These are phyloP conservation scores for Apogon talboti DNA, from an alignment of 2,797 vertebrate species.

Conservation along the genomic window DNA sequence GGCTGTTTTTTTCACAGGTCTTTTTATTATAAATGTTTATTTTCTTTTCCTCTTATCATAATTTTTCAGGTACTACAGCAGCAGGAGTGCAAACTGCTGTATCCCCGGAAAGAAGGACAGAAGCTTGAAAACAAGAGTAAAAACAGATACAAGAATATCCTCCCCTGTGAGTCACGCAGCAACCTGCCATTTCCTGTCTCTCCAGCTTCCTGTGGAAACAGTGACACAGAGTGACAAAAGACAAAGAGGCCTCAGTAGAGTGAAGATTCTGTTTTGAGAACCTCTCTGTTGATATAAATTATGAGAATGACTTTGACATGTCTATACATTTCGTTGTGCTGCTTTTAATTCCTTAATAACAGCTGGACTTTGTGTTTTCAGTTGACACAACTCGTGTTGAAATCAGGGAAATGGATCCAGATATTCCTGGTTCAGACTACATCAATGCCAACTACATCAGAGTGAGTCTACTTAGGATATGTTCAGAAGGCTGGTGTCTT, in stretches of 20 bases:
- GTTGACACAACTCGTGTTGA: slow-evolving; percentile 89
- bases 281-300: slow-evolving; percentile 9
- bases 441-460: slow-evolving; percentile 93
- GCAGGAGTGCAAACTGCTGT: slow-evolving; percentile 91
- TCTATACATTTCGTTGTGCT: slow-evolving; percentile 4
- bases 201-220: slow-evolving; percentile 80
- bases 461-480: slow-evolving; percentile 71
- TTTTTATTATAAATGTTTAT: background rate
- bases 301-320: background rate
- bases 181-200: slow-evolving; percentile 72
- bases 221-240: slow-evolving; percentile 60
- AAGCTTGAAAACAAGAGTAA: slow-evolving; percentile 90
- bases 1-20: too few species aligned
- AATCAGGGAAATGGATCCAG: slow-evolving; percentile 82
- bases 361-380: slow-evolving; percentile 61
- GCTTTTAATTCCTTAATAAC: background rate
- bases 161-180: slow-evolving; percentile 87
- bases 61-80: slow-evolving; percentile 88
- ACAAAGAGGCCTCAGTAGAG: slow-evolving; percentile 37
- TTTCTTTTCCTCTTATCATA: background rate
- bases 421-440: slow-evolving; percentile 86
- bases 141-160: slow-evolving; percentile 93
- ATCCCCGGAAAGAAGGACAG: slow-evolving; percentile 91
- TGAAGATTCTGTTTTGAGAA: slow-evolving; percentile 31
- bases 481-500: too few species aligned